Base-by-base conservation (phyloP, 64 coral and sea anemone genomes). In the Astreopora myriophthalma region DNA sequence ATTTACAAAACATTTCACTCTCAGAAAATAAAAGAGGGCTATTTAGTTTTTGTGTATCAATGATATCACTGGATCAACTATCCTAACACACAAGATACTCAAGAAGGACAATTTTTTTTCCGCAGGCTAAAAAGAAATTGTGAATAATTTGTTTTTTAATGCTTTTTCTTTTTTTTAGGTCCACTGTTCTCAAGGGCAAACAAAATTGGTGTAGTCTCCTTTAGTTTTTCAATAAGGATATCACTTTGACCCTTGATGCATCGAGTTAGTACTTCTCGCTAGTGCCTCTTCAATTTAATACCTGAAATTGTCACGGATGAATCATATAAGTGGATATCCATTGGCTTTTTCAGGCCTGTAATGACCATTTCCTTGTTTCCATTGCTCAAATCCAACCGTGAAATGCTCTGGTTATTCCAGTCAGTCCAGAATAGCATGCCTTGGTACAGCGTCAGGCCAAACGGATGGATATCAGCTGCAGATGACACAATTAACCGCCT, bases 401-500 rank as follows among this genome's bases (percentile, higher is more conserved):
- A n/a, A 69, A 74, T 14, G 34, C 87, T 42, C 6, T 10, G 66
- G 36, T 33, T 40, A n/a, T 85, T 85, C 87, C 87, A 89, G 23
- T 89, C 87, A 23, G 87, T 89, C 87, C 87, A 89, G 58, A 68
- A 89, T 5, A 89, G 74, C 49, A 68, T 65, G 10, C 60, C 38
- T 40, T 68, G 48, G 12, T 48, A 89, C 30, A 89, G 3, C 2
- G 87, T 66, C n/a, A 89, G 57, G 17, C 87, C 87, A 68, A 68
- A 89, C 1, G 87, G 87, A 63, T 89, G 87, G 8, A 89, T 79
- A 22, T 76, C 39, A 24, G 87, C 58, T 19, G 58, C 9, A 44
- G 71, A 51, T 65, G 63, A 46, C n/a, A 78, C 0, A 9, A 68
- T 16, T 22, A 52, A 17, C 42, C 38, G 38, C 63, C 87, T 76